phyloP scores from a whole-genome alignment of 2,797 vertebrate genomes.

The Aeoliscus strigatus region DNA sequence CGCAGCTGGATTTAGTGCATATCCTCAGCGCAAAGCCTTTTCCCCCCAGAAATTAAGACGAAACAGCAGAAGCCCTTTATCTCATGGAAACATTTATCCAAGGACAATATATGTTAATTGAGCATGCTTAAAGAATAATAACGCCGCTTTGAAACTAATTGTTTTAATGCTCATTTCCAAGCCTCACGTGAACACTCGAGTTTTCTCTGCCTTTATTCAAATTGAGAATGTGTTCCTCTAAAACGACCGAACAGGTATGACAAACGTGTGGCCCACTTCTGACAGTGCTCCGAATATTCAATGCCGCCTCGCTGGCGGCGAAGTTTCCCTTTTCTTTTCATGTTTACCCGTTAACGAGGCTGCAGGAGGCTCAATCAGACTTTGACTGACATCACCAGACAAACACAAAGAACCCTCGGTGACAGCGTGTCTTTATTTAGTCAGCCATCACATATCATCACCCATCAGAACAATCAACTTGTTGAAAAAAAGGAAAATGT shows the following conservation, averaged over 20 bases:
- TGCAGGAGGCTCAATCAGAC: conserved; percentile 51
- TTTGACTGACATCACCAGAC: conserved; percentile 48
- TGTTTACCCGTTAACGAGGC: conserved; percentile 54
- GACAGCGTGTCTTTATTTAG: conserved; percentile 64
- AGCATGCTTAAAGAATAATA: conserved; percentile 24
- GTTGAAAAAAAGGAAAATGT: conserved; percentile 20
- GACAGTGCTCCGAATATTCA: conserved; percentile 50
- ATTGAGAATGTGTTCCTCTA: conserved; percentile 35
- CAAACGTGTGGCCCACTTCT: conserved; percentile 18
- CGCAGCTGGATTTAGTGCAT: conserved; percentile 56
- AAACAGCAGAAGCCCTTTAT: conserved; percentile 61
- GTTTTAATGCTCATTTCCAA: conserved; percentile 26
- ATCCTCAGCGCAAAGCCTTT: conserved; percentile 52
- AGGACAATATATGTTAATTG: conserved; percentile 58
- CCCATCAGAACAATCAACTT: conserved; percentile 35
- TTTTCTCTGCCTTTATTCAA: conserved; percentile 14
- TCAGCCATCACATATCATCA: conserved; percentile 46
- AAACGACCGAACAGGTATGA: conserved; percentile 31
- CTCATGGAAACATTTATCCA: conserved; percentile 55
- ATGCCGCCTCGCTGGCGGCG: conserved; percentile 29
- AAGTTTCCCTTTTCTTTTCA: conserved; percentile 56
- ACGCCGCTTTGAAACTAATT: conserved; percentile 17
- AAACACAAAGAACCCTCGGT: conserved; percentile 34
- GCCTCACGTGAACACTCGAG: conserved; percentile 24
- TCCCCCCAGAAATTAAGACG: conserved; percentile 49